Percentiles rank a stretch among this genome's conserved stretches.
These are phyloP conservation scores for Anthrax anthrax DNA, from an alignment of 2,888 invertebrate genomes.

Conservation along the genomic window DNA sequence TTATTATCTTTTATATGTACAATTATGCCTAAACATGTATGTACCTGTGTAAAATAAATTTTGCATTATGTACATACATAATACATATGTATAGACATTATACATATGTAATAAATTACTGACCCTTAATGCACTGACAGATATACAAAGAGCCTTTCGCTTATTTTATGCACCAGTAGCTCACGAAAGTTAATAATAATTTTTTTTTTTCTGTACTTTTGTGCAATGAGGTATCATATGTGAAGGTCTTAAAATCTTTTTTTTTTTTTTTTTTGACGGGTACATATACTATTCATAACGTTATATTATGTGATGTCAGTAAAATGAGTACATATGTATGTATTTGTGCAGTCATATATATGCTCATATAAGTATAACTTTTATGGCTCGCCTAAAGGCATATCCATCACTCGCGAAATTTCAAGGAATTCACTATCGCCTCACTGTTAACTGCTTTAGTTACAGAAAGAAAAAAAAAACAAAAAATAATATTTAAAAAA, in stretches of 20 bases:
- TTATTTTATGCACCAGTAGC: constrained; percentile 4
- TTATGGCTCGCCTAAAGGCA: background rate
- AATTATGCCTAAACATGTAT: too few relatives aligned
- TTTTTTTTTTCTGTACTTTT: background rate
- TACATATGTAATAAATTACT: background rate
- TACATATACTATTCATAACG: too few relatives aligned
- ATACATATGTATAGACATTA: too few relatives aligned
- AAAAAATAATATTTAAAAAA: too few relatives aligned
- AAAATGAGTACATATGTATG: background rate
- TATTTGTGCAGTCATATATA: background rate
- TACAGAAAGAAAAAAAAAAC: too few relatives aligned
- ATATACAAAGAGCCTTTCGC: background rate
- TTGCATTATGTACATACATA: too few relatives aligned
- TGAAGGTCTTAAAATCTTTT: background rate
- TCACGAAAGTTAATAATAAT: background rate
- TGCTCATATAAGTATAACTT: background rate
- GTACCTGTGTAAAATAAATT: too few relatives aligned
- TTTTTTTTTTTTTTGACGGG: too few relatives aligned
- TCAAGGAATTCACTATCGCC: background rate
- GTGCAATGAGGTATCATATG: background rate
- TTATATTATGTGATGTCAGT: too few relatives aligned
- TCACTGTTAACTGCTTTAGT: background rate
- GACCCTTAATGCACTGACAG: background rate
- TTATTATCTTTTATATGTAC: too few relatives aligned
- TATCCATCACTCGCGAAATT: background rate